phyloP scores from a whole-genome alignment of 2,888 invertebrate genomes.

The Disparrhopalites patrizii region DNA sequence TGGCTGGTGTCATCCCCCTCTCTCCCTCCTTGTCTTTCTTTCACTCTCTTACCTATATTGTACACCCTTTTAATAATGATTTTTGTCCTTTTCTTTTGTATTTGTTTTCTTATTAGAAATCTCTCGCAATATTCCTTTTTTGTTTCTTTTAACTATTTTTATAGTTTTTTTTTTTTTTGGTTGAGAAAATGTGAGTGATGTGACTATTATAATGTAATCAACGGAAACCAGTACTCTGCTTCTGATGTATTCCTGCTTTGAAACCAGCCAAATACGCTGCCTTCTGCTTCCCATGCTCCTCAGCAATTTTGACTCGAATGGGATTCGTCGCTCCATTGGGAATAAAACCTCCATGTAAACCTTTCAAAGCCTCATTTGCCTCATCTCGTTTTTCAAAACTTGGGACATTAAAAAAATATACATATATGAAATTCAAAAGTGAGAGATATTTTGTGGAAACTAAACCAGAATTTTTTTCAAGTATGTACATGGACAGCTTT shows the following conservation, averaged over 20 bases:
- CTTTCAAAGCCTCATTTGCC: slow-evolving; percentile 82
- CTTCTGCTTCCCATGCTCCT: slow-evolving; percentile 79
- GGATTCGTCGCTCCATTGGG: slow-evolving; percentile 80
- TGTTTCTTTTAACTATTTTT: background rate
- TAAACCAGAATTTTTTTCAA: background rate
- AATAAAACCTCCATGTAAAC: slow-evolving; percentile 72
- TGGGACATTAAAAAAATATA: background rate
- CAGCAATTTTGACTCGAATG: slow-evolving; percentile 77
- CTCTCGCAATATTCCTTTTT: background rate
- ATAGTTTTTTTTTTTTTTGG: background rate
- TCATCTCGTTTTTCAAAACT: slow-evolving; percentile 84
- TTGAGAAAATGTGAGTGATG: background rate
- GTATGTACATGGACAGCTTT: background rate
- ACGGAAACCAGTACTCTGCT: slow-evolving; percentile 2
- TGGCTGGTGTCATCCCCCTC: too few species aligned
- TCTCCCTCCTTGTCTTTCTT: too few species aligned
- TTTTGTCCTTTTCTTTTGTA: too few species aligned
- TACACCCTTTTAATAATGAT: too few species aligned
- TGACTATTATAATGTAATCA: background rate
- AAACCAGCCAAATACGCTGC: slow-evolving; percentile 69
- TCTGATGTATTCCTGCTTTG: slow-evolving; percentile 57
- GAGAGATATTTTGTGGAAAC: background rate
- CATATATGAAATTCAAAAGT: background rate
- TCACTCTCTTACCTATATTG: too few species aligned
- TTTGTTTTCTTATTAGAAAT: background rate